Evolutionary conservation across 2,888 invertebrate genomes (phyloP).

Genomic region (Calliopum simillimum): DNA sequence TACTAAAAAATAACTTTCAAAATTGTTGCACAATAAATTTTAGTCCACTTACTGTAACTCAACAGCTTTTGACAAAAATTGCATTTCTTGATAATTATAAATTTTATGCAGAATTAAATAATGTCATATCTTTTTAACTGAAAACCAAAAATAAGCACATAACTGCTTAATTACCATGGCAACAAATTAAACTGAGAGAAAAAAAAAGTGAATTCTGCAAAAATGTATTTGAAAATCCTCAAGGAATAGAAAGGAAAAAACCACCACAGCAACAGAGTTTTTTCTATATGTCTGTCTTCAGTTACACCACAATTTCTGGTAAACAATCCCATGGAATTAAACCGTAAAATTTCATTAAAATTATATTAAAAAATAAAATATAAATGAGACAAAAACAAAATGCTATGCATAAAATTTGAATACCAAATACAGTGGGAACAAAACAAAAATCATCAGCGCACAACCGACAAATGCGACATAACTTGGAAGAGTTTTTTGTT

Average conservation of each 20-base stretch:
- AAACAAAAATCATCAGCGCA: conserved; percentile 11
- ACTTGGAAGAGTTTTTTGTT: conserved; percentile 15
- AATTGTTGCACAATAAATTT: too few relatives aligned
- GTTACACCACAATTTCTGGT: not conserved
- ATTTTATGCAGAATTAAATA: too few relatives aligned
- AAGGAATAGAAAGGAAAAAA: not conserved
- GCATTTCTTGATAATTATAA: too few relatives aligned
- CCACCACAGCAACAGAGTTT: not conserved
- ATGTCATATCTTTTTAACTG: too few relatives aligned
- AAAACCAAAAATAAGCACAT: too few relatives aligned
- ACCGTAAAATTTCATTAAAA: conserved; percentile 20
- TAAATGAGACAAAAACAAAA: too few relatives aligned
- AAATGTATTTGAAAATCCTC: not conserved
- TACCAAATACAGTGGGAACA: not conserved
- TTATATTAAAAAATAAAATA: not conserved
- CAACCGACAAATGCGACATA: conserved; percentile 10
- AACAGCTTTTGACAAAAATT: too few relatives aligned
- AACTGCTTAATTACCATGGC: conserved; percentile 6
- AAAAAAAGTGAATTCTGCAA: not conserved
- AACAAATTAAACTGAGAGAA: not conserved
- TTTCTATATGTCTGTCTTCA: too few relatives aligned
- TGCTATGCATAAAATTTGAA: too few relatives aligned
- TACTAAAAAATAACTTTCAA: too few relatives aligned
- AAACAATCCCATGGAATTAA: conserved; percentile 7
- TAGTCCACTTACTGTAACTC: too few relatives aligned